These are phyloP conservation scores for Leptogaster cylindrica DNA, from an alignment of 2,888 invertebrate species.

Conservation along the genomic window DNA sequence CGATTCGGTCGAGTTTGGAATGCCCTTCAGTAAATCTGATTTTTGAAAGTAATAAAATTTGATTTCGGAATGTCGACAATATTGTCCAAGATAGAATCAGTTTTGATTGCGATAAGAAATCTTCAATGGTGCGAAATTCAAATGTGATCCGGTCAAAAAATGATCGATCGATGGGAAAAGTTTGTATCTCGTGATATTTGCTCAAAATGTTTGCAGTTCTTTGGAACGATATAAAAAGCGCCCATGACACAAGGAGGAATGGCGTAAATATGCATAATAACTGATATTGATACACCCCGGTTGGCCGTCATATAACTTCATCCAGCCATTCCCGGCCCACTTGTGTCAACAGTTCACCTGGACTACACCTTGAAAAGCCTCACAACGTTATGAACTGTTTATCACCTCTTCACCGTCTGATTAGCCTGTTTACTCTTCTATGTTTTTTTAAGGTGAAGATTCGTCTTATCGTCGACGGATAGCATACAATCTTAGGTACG, in stretches of 20 bases:
- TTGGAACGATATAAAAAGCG: not conserved
- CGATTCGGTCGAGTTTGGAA: too few relatives aligned
- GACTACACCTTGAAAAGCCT: not conserved
- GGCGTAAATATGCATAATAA: slow-evolving; percentile 4
- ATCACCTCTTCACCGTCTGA: slow-evolving; percentile 15
- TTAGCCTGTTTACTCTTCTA: slow-evolving; percentile 31
- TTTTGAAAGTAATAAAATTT: too few relatives aligned
- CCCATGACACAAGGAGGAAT: not conserved
- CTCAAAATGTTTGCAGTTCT: slow-evolving; percentile 20
- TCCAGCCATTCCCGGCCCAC: not conserved
- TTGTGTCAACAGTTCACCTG: slow-evolving; percentile 39
- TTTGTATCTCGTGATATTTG: slow-evolving; percentile 8
- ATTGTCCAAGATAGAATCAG: too few relatives aligned
- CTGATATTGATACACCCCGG: slow-evolving; percentile 7
- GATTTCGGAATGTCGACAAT: too few relatives aligned
- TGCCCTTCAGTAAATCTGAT: too few relatives aligned
- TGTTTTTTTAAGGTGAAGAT: not conserved
- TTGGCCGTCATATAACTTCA: slow-evolving; percentile 13
- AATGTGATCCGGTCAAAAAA: not conserved
- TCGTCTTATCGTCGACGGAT: slow-evolving; percentile 15
- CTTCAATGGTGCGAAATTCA: slow-evolving; percentile 12
- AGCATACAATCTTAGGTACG: not conserved
- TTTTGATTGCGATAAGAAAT: too few relatives aligned
- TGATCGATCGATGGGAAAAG: slow-evolving; percentile 17
- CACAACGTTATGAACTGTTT: slow-evolving; percentile 1